A percentile compares a stretch with the other conserved stretches of the same genome.
Evolutionary conservation across 64 coral and sea anemone species (phyloP).

Genomic region (Porites australiensis): DNA sequence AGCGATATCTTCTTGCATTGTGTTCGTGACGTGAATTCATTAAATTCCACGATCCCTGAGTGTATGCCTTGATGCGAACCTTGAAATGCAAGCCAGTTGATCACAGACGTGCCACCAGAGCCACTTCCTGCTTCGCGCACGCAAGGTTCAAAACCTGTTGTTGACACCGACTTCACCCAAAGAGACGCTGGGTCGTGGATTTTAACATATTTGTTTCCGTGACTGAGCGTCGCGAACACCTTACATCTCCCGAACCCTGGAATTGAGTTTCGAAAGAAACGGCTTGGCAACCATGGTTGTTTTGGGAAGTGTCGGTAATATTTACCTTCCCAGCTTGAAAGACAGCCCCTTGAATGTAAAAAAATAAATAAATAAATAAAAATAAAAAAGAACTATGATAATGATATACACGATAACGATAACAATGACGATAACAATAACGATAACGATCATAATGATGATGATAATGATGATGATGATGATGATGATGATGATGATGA

Average conservation of each 20-base stretch:
- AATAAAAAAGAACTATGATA: too few species aligned
- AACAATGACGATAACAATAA: too few species aligned
- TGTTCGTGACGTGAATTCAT: constrained; percentile 30
- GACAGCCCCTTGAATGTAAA: background rate
- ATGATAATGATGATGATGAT: too few species aligned
- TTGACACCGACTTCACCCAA: constrained; percentile 62
- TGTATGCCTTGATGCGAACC: background rate
- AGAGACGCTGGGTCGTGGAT: constrained; percentile 54
- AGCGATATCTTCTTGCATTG: constrained; percentile 30
- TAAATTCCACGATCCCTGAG: constrained; percentile 30
- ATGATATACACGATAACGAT: too few species aligned
- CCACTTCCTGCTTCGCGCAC: constrained; percentile 59
- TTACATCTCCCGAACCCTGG: background rate
- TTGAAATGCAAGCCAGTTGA: constrained; percentile 76
- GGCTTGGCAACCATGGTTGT: constrained; percentile 29
- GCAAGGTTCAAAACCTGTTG: constrained; percentile 43
- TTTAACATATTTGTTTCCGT: constrained; percentile 26
- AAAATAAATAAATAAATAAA: background rate
- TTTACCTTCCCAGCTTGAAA: constrained; percentile 58
- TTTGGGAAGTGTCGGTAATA: background rate
- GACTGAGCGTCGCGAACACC: constrained; percentile 34
- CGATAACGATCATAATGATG: too few species aligned
- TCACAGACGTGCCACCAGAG: constrained; percentile 21
- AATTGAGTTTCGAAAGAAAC: constrained; percentile 37
- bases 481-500: too few species aligned